Evolutionary conservation across 2,888 invertebrate species (phyloP).

Genomic region (Drosophila koepferae): DNA sequence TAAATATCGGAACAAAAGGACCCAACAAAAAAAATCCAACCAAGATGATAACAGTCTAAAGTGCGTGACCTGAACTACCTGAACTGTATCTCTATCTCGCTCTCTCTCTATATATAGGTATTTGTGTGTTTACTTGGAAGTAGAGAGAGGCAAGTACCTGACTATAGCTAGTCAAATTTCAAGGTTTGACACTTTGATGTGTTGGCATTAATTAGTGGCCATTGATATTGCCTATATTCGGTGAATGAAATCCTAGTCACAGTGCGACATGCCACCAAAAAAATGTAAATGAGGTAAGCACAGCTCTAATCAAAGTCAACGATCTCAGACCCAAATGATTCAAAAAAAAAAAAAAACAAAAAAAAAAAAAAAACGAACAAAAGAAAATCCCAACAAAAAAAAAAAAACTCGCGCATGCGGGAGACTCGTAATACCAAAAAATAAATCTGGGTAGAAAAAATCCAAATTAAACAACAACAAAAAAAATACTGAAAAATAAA

Average conservation of each 20-base stretch:
- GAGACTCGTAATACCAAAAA: constrained; percentile 31
- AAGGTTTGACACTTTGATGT: constrained; percentile 59
- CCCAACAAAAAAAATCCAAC: constrained; percentile 17
- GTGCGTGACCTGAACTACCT: constrained; percentile 43
- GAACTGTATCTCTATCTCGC: constrained; percentile 13
- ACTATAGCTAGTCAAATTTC: constrained; percentile 44
- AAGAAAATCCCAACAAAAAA: constrained; percentile 32
- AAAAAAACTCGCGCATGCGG: constrained; percentile 40
- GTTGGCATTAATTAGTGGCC: constrained; percentile 65
- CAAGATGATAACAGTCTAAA: constrained; percentile 47
- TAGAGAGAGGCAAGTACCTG: constrained; percentile 31
- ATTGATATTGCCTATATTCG: constrained; percentile 45
- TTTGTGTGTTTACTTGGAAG: constrained; percentile 38
- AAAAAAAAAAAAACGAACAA: constrained; percentile 32
- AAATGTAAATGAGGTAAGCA: constrained; percentile 57
- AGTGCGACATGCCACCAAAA: constrained; percentile 25
- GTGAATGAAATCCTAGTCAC: constrained; percentile 62
- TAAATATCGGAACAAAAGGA: constrained; percentile 49
- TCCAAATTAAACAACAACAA: background rate
- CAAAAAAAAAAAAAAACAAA: constrained; percentile 13
- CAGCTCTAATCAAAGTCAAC: constrained; percentile 56
- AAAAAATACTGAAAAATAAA: constrained; percentile 18
- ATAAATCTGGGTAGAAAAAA: background rate
- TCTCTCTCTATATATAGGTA: background rate
- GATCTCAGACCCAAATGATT: constrained; percentile 51